Evolutionary conservation across 2,113 vertebrate species (phyloP).

Genomic region (Pelvicachromis taeniatus): DNA sequence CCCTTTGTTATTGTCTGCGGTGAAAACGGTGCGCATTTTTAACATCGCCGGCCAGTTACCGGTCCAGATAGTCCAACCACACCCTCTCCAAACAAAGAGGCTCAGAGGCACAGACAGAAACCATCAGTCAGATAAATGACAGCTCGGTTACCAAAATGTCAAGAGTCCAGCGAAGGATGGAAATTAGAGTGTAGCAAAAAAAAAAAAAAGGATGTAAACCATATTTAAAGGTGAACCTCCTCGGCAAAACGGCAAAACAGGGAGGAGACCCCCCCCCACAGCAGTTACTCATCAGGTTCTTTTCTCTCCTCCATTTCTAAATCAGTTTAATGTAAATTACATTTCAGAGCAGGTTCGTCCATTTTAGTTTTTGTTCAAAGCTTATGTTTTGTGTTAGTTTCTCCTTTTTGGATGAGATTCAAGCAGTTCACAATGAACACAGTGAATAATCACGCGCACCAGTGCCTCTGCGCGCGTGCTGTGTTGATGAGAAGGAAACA

Average conservation of each 20-base stretch:
- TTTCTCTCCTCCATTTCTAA: neutral
- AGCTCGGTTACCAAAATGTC: constrained; percentile 10
- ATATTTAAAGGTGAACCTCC: neutral
- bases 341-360: too few relatives aligned
- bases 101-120: neutral
- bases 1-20: neutral
- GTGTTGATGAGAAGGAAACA: neutral
- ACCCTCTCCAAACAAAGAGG: constrained; percentile 27
- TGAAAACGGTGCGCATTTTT: neutral
- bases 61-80: neutral
- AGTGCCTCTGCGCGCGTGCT: neutral
- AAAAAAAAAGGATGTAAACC: neutral
- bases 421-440: neutral
- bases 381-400: too few relatives aligned
- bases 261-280: neutral
- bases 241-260: neutral
- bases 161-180: neutral
- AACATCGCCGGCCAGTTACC: neutral
- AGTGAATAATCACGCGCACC: neutral
- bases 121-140: constrained; percentile 16
- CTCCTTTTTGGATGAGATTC: neutral
- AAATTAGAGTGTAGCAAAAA: neutral
- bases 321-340: neutral
- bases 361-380: neutral
- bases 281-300: neutral